A percentile compares a stretch with the other conserved stretches of the same genome.
Evolutionary conservation across 2,113 vertebrate species (phyloP).

Genomic region (Poeciliopsis prolifica): DNA sequence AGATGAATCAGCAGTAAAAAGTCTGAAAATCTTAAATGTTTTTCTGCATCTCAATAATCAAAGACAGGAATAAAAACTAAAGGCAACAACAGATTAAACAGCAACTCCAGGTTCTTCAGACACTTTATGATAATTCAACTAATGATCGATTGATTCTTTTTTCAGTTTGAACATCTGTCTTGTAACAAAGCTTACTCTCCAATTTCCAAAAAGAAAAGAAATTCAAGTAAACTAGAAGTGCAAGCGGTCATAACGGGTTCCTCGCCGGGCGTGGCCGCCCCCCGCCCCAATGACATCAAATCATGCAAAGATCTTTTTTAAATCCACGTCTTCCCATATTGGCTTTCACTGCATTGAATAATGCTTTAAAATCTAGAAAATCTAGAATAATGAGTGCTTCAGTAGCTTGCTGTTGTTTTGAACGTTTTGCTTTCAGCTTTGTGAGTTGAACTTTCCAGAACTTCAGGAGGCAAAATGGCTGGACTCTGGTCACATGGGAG

Average conservation of each 20-base stretch:
- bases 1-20: conserved; percentile 71
- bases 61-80: conserved; percentile 76
- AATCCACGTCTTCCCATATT: neutral
- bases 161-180: neutral
- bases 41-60: conserved; percentile 60
- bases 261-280: too few species aligned
- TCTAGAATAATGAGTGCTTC: neutral
- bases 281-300: neutral
- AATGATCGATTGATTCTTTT: too few species aligned
- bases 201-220: neutral
- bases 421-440: neutral
- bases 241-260: too few species aligned
- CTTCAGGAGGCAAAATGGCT: conserved; percentile 15
- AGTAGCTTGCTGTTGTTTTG: neutral
- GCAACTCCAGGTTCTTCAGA: conserved; percentile 32
- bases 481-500: neutral
- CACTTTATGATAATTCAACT: too few species aligned
- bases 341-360: neutral
- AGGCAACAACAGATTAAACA: conserved; percentile 82
- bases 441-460: conserved; percentile 27
- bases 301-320: neutral
- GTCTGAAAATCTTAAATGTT: conserved; percentile 77
- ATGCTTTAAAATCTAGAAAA: neutral
- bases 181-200: neutral
- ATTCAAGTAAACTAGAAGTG: neutral